A percentile compares a stretch with the other conserved stretches of the same genome.
phyloP scores from a whole-genome alignment of 1,140 invertebrate genomes.

The Ips nitidus region DNA sequence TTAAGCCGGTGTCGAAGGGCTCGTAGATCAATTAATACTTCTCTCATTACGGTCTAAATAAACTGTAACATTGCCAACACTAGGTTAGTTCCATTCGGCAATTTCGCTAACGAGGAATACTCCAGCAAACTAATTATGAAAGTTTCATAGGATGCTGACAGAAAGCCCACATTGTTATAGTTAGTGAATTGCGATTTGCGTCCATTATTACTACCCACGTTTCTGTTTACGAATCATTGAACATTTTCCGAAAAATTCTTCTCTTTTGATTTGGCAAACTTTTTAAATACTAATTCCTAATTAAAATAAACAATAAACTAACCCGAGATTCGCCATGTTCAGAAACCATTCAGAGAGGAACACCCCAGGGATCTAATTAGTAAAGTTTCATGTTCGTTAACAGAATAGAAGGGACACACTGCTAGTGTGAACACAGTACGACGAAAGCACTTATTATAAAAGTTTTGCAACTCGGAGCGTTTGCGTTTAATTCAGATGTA shows the following conservation, averaged over 20 bases:
- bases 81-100: slow-evolving; percentile 7
- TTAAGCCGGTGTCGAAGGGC: neutral
- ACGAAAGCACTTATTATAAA: slow-evolving; percentile 21
- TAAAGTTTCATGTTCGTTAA: slow-evolving; percentile 28
- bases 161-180: slow-evolving; percentile 11
- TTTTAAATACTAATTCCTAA: slow-evolving; percentile 1
- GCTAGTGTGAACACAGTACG: slow-evolving; percentile 15
- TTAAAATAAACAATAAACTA: slow-evolving; percentile 4
- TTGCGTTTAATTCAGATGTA: slow-evolving; percentile 19
- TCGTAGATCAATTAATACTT: slow-evolving; percentile 7
- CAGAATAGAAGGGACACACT: slow-evolving; percentile 30
- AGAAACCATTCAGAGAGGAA: slow-evolving; percentile 16
- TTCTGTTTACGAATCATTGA: too few relatives aligned
- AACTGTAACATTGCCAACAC: neutral
- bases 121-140: slow-evolving; percentile 13
- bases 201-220: neutral
- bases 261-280: neutral
- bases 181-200: slow-evolving; percentile 1
- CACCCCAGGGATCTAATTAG: slow-evolving; percentile 33
- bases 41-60: slow-evolving; percentile 5
- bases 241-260: too few relatives aligned
- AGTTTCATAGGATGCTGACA: slow-evolving; percentile 6
- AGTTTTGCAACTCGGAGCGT: slow-evolving; percentile 18
- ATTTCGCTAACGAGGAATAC: slow-evolving; percentile 10
- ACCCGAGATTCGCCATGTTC: neutral